Conservation (phyloP, 2,113 vertebrate genomes). For the Eulemur rufifrons region DNA sequence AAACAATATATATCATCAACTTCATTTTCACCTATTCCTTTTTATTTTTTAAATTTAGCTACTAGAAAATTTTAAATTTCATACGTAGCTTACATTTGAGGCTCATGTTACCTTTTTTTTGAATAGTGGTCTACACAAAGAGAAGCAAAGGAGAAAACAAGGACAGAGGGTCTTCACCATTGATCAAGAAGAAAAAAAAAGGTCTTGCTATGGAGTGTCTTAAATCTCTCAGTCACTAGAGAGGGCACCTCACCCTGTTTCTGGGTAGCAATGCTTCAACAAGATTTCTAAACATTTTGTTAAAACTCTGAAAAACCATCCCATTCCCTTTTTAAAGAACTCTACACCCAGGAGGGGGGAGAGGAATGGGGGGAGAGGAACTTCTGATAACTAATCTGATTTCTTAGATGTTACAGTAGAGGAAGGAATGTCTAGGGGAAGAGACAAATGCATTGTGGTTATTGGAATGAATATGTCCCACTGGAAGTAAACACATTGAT, state of each 20-base stretch:
- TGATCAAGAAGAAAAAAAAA: not conserved
- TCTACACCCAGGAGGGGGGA: not conserved
- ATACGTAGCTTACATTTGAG: not conserved
- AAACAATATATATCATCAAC: constrained; percentile 3
- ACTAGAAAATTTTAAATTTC: not conserved
- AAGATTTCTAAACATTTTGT: not conserved
- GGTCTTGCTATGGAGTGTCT: not conserved
- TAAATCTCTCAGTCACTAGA: not conserved
- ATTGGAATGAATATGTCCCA: not conserved
- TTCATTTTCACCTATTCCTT: not conserved
- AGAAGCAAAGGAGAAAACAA: not conserved
- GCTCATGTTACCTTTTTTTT: not conserved
- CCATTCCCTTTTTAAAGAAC: not conserved
- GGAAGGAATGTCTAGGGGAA: not conserved
- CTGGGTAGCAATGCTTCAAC: not conserved
- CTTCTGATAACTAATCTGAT: not conserved
- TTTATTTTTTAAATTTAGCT: not conserved
- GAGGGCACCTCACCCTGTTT: not conserved
- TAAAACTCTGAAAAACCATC: not conserved
- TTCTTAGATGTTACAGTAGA: not conserved
- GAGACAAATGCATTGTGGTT: not conserved
- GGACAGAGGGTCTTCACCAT: not conserved
- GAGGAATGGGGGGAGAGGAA: not conserved
- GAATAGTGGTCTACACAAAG: not conserved
- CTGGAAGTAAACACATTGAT: constrained; percentile 25